These are phyloP conservation scores for Orestias chungarensis DNA, from an alignment of 2,797 vertebrate genomes.

Conservation along the genomic window DNA sequence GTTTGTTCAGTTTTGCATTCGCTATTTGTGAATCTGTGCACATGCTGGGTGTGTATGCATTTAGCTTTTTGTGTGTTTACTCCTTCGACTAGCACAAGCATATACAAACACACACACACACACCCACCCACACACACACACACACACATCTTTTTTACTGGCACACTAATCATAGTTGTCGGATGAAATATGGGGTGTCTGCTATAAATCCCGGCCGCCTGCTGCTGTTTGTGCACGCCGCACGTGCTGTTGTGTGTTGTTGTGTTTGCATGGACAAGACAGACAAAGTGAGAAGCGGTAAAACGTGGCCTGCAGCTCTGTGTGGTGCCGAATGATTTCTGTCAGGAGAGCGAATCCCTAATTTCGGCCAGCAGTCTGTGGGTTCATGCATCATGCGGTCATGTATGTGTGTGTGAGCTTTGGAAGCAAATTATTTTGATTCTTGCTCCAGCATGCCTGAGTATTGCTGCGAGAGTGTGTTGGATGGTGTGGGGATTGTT, in stretches of 20 bases:
- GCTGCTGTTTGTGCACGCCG: constrained; percentile 21
- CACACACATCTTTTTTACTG: constrained; percentile 44
- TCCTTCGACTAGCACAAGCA: neutral
- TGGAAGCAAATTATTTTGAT: constrained; percentile 43
- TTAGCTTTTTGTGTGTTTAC: constrained; percentile 28
- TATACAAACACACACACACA: neutral
- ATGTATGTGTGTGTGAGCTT: constrained; percentile 9
- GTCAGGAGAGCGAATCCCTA: constrained; percentile 58
- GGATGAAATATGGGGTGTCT: constrained; percentile 67
- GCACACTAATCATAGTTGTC: constrained; percentile 65
- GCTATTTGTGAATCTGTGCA: constrained; percentile 29
- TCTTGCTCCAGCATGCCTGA: constrained; percentile 11
- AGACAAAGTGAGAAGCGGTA: constrained; percentile 53
- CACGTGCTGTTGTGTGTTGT: constrained; percentile 11
- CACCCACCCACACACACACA: constrained; percentile 1
- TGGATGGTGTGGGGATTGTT: constrained; percentile 25
- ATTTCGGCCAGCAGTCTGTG: constrained; percentile 50
- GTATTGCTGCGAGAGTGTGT: constrained; percentile 48
- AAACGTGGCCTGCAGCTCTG: constrained; percentile 54
- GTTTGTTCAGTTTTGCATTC: constrained; percentile 59
- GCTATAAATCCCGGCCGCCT: constrained; percentile 60
- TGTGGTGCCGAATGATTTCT: constrained; percentile 63
- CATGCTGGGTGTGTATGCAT: constrained; percentile 27
- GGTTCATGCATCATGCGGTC: constrained; percentile 10
- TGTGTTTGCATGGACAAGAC: constrained; percentile 26